A percentile compares a stretch with the other conserved stretches of the same genome.
These are phyloP conservation scores for Neria commutata DNA, from an alignment of 2,888 invertebrate genomes.

Conservation along the genomic window DNA sequence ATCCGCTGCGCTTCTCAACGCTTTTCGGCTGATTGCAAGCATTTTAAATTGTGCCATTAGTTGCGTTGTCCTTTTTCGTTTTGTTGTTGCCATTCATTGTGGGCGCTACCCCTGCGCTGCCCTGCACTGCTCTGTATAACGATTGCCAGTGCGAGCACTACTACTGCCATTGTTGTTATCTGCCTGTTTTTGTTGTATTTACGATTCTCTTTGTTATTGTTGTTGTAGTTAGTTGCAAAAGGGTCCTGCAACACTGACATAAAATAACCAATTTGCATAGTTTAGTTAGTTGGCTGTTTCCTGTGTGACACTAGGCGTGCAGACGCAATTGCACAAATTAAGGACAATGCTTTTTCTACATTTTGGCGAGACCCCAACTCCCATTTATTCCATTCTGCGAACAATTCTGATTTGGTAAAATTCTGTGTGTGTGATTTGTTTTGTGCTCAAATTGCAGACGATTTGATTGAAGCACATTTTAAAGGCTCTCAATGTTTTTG, in stretches of 20 bases:
- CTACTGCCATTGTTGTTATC: not conserved
- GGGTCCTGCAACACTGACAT: conserved; percentile 33
- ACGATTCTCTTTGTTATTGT: not conserved
- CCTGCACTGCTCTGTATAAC: too few relatives aligned
- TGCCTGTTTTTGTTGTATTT: not conserved
- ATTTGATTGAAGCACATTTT: too few relatives aligned
- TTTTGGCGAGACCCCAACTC: too few relatives aligned
- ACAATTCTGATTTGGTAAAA: too few relatives aligned
- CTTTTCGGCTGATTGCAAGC: conserved; percentile 34
- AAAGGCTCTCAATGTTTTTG: too few relatives aligned
- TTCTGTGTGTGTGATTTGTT: too few relatives aligned
- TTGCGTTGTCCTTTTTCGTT: conserved; percentile 37
- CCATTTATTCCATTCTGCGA: too few relatives aligned
- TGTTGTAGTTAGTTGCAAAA: not conserved
- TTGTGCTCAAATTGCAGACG: too few relatives aligned
- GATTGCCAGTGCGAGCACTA: conserved; percentile 28
- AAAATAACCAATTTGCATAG: conserved; percentile 59
- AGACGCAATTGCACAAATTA: conserved; percentile 8
- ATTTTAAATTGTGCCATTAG: conserved; percentile 50
- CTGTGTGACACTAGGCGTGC: conserved; percentile 48
- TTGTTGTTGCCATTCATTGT: conserved; percentile 20
- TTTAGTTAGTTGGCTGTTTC: conserved; percentile 56
- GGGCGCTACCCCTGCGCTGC: not conserved
- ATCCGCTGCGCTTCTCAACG: not conserved
- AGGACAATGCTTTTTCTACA: not conserved